phyloP scores from a whole-genome alignment of 2,797 vertebrate genomes.

The Microcaecilia unicolor region DNA sequence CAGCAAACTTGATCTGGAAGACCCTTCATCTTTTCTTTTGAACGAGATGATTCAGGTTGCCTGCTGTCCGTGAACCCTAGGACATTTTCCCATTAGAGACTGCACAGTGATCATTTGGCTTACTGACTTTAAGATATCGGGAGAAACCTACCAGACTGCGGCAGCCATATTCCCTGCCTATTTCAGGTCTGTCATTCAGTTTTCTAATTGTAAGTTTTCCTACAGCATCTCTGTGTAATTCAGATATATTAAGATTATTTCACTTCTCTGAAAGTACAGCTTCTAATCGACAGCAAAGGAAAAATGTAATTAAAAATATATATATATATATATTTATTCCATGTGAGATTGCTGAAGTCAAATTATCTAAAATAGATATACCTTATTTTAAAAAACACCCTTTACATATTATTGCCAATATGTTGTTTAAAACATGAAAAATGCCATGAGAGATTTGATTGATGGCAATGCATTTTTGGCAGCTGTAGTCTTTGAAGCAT shows the following conservation, averaged over 20 bases:
- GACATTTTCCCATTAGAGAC: not conserved
- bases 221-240: slow-evolving; percentile 23
- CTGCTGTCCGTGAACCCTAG: not conserved
- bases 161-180: slow-evolving; percentile 18
- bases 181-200: slow-evolving; percentile 13
- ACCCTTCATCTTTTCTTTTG: not conserved
- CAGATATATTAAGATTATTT: slow-evolving; percentile 18
- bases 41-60: slow-evolving; percentile 1
- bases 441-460: slow-evolving; percentile 26
- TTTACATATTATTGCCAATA: too few relatives aligned
- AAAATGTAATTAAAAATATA: too few relatives aligned
- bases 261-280: slow-evolving; percentile 16
- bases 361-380: too few relatives aligned
- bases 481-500: slow-evolving; percentile 42
- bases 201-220: slow-evolving; percentile 17
- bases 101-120: not conserved
- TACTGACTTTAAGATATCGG: slow-evolving; percentile 7
- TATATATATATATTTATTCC: too few relatives aligned
- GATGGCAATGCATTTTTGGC: slow-evolving; percentile 30
- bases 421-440: slow-evolving; percentile 23
- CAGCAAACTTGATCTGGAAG: slow-evolving; percentile 11
- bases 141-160: slow-evolving; percentile 1
- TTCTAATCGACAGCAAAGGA: slow-evolving; percentile 1
- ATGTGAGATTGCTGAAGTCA: too few relatives aligned
- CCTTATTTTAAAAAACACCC: too few relatives aligned